Conservation (phyloP, 2,113 vertebrate species). For the Sinocyclocheilus anophthalmus region DNA sequence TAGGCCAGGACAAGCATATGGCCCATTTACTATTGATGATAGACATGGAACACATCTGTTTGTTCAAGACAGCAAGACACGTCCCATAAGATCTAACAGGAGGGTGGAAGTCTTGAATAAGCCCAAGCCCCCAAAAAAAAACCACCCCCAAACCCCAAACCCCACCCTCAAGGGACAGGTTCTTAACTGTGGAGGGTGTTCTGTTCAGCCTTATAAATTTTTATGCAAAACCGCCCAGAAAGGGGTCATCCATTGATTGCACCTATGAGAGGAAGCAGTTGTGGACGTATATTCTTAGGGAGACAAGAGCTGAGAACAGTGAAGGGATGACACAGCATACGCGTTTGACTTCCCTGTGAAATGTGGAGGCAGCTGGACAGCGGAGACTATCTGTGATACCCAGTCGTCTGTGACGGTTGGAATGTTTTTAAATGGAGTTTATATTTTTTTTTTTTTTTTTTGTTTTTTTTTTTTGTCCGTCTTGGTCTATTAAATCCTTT, state of each 20-base stretch:
- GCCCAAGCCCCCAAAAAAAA: too few species aligned
- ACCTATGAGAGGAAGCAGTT: constrained; percentile 20
- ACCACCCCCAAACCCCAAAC: too few species aligned
- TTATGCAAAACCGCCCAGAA: constrained; percentile 16
- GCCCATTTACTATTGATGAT: constrained; percentile 39
- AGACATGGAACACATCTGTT: constrained; percentile 30
- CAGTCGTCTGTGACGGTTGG: constrained; percentile 35
- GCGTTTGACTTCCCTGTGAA: constrained; percentile 23
- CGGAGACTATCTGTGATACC: constrained; percentile 26
- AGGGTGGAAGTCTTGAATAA: constrained; percentile 25
- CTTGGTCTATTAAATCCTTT: constrained; percentile 19
- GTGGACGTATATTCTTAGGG: constrained; percentile 19
- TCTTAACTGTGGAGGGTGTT: constrained; percentile 29
- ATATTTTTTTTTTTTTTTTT: too few species aligned
- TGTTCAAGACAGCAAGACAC: constrained; percentile 20
- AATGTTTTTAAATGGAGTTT: constrained; percentile 44
- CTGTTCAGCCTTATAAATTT: constrained; percentile 21
- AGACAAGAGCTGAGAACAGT: background rate
- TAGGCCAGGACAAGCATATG: constrained; percentile 31
- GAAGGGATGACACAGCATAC: background rate
- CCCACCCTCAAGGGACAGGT: constrained; percentile 6
- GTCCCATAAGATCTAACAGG: constrained; percentile 23
- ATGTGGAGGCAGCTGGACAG: constrained; percentile 43
- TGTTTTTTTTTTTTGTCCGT: too few species aligned
- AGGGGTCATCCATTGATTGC: background rate